A percentile compares a stretch with the other conserved stretches of the same genome.
phyloP scores from a whole-genome alignment of 2,113 vertebrate species.

The Rousettus leschenaultii region DNA sequence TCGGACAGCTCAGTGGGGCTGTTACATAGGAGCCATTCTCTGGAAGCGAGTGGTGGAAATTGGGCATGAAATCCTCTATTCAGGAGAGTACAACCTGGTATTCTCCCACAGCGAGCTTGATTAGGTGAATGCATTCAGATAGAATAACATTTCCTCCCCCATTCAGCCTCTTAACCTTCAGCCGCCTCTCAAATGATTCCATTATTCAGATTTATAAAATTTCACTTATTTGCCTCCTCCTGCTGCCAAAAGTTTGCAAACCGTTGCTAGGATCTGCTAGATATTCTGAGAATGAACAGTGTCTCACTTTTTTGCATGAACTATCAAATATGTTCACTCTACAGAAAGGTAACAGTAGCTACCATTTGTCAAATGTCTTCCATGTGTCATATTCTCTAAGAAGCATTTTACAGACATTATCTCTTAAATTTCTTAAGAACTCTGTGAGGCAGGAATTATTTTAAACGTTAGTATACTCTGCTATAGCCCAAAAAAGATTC shows the following conservation, averaged over 20 bases:
- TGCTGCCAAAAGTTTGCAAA: conserved; percentile 50
- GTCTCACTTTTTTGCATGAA: not conserved
- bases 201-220: conserved; percentile 66
- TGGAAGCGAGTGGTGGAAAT: conserved; percentile 37
- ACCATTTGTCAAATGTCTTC: not conserved
- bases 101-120: conserved; percentile 52
- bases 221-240: conserved; percentile 47
- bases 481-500: not conserved
- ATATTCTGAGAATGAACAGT: not conserved
- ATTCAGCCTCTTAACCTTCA: conserved; percentile 54
- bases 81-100: conserved; percentile 53
- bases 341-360: not conserved
- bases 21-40: conserved; percentile 32
- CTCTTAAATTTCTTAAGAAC: not conserved
- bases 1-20: not conserved
- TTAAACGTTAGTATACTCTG: not conserved
- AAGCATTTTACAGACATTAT: not conserved
- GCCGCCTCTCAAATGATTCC: conserved; percentile 55
- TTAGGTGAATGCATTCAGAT: conserved; percentile 50
- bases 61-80: conserved; percentile 65
- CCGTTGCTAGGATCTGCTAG: conserved; percentile 14
- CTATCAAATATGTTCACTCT: not conserved
- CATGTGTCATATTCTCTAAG: not conserved
- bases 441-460: not conserved
- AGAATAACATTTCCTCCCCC: conserved; percentile 61